Conservation (phyloP, 2,888 invertebrate genomes). For the Macrosoma leucophasiata region DNA sequence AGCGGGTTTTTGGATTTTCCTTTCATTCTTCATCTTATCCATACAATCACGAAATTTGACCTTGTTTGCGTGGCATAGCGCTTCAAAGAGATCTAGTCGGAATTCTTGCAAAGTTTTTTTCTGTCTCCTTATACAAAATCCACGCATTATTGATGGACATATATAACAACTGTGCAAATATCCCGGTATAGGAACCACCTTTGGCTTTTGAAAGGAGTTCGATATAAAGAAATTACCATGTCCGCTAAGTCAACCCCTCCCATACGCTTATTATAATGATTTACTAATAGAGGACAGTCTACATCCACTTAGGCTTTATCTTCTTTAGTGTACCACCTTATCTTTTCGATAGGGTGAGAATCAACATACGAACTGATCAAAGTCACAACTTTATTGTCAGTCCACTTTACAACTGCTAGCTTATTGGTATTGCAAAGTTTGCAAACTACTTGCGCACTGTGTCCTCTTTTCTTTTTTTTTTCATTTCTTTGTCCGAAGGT, state of each 20-base stretch:
- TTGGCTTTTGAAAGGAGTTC: constrained; percentile 14
- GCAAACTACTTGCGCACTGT: constrained; percentile 21
- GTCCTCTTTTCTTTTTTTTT: constrained; percentile 26
- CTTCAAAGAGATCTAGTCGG: constrained; percentile 10
- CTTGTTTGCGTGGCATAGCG: constrained; percentile 4
- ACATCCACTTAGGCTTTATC: constrained; percentile 10
- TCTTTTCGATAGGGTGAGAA: constrained; percentile 18
- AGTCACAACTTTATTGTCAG: constrained; percentile 24
- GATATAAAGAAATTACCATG: constrained; percentile 14
- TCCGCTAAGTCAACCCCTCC: constrained; percentile 11
- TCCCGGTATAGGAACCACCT: constrained; percentile 20
- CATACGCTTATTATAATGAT: constrained; percentile 12
- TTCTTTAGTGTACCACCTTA: constrained; percentile 19
- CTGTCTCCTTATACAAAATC: constrained; percentile 6
- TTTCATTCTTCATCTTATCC: constrained; percentile 9
- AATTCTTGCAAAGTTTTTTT: constrained; percentile 10
- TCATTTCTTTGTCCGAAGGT: constrained; percentile 24
- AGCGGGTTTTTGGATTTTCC: constrained; percentile 13
- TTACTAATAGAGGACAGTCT: constrained; percentile 22
- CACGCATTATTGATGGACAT: constrained; percentile 5
- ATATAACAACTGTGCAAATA: constrained; percentile 16
- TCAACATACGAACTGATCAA: constrained; percentile 20
- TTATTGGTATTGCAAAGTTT: background rate
- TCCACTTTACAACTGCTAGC: constrained; percentile 16
- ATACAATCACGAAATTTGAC: constrained; percentile 2